phyloP scores from a whole-genome alignment of 2,888 invertebrate species.

The Aricia artaxerxes region DNA sequence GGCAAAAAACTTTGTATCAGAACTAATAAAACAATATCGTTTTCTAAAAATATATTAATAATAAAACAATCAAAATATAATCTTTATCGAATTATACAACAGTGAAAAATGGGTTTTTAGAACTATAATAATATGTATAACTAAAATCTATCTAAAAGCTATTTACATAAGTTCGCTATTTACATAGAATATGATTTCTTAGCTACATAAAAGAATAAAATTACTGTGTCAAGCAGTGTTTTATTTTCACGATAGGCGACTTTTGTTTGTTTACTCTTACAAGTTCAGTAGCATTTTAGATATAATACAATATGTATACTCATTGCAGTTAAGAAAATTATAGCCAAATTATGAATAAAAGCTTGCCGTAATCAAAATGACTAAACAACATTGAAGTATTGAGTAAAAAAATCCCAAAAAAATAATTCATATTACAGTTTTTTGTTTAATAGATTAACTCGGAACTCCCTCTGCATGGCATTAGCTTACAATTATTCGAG shows the following conservation, averaged over 20 bases:
- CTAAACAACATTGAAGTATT: no score
- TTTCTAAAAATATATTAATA: constrained; percentile 74
- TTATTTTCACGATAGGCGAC: not conserved
- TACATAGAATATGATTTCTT: constrained; percentile 44
- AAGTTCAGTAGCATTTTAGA: no score
- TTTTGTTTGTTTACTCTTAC: not conserved
- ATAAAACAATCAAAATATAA: constrained; percentile 76
- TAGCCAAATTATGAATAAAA: no score
- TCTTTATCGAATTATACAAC: constrained; percentile 77
- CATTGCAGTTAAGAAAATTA: no score
- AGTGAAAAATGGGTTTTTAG: constrained; percentile 63
- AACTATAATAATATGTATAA: constrained; percentile 58
- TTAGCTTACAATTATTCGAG: not conserved
- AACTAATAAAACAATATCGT: constrained; percentile 45
- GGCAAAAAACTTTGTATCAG: not conserved
- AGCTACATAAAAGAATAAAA: not conserved
- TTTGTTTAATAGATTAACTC: not conserved
- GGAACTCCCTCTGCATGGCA: not conserved
- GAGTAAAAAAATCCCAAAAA: no score
- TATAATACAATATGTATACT: no score
- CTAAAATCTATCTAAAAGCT: constrained; percentile 56
- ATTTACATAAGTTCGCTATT: constrained; percentile 55
- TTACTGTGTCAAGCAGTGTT: not conserved
- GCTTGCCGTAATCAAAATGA: no score
- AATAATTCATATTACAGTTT: no score